Evolutionary conservation across 2,113 vertebrate species (phyloP), one percentile per base, ranked within the genome.

Genomic region (Paradoxurus hermaphroditus): DNA sequence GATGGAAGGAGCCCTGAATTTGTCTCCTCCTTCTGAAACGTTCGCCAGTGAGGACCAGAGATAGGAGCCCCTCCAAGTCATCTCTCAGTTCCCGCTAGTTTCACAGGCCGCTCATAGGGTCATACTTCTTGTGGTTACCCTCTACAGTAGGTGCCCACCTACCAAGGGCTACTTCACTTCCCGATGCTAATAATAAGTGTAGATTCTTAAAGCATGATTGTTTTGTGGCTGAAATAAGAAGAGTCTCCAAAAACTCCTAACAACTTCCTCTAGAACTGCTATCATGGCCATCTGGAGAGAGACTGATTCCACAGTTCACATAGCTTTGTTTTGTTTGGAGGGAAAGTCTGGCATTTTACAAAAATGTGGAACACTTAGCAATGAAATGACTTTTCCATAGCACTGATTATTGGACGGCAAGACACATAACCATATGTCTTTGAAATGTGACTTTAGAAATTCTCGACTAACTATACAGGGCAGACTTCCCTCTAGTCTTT

Each of bases 261-360:
- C 82, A 89, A 92, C 94, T 95, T 96, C 97, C 95, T 95, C 86
- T 79, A 89, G 96, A 94, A 56, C 77, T 62, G 91, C 96, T 81
- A 86, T 89, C 72, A 82, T 4, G 53, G 86, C 85, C 77, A 29
- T 96, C 94, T 91, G 81, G 70, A 86, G 41, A 88, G 87, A 95
- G 75, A 41, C 88, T 59, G 73, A 67, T 82, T 92, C 90, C 90
- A 65, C 73, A 90, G 87, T 92, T 86, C 86, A 51, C 1, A 41
- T 92, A 49, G 78, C 51, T 94, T 88, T 97, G 88, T 98, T 98
- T 96, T 94, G 85, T 97, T 97, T 98, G 97, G 97, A 97, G 63
- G 56, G 88, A 62, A 97, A 94, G 88, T 86, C 92, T 94, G 82
- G 94, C 82, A 21, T 96, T 92, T 96, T 86, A 63, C 51, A 92